Conservation (phyloP, 2,797 vertebrate species). For the Glyptemys insculpta region DNA sequence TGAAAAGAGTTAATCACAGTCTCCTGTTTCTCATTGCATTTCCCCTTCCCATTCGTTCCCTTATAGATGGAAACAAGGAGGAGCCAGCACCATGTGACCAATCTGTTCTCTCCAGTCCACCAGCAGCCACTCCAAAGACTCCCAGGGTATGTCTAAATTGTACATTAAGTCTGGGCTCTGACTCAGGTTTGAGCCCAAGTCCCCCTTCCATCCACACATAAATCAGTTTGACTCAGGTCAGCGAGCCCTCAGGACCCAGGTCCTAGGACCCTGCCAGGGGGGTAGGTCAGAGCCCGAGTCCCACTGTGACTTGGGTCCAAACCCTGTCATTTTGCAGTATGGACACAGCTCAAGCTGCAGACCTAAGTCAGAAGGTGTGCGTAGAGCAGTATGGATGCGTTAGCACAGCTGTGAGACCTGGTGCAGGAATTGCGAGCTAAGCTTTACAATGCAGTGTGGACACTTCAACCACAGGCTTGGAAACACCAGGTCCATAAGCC, state of each 20-base stretch:
- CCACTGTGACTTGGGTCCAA: neutral
- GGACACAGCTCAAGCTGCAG: too few species aligned
- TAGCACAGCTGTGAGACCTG: neutral
- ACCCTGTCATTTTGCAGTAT: neutral
- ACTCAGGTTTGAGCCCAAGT: too few species aligned
- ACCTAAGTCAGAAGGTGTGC: neutral
- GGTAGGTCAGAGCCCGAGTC: neutral
- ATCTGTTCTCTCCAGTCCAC: neutral
- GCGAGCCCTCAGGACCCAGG: neutral
- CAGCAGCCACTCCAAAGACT: slow-evolving; percentile 2
- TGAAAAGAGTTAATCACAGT: neutral
- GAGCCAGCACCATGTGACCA: neutral
- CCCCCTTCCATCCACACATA: too few species aligned
- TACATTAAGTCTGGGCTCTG: too few species aligned
- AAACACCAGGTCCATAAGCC: neutral
- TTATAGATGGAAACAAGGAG: slow-evolving; percentile 18
- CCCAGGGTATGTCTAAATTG: neutral
- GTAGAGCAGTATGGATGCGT: neutral
- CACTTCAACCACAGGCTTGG: neutral
- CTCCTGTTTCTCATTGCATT: slow-evolving; percentile 6
- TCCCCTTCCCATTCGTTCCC: neutral
- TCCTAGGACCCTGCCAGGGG: neutral
- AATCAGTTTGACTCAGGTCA: too few species aligned
- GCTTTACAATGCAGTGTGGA: too few species aligned
- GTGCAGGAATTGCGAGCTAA: neutral